Base-by-base conservation (phyloP, 1,140 invertebrate species). In the Charaxes varanes region DNA sequence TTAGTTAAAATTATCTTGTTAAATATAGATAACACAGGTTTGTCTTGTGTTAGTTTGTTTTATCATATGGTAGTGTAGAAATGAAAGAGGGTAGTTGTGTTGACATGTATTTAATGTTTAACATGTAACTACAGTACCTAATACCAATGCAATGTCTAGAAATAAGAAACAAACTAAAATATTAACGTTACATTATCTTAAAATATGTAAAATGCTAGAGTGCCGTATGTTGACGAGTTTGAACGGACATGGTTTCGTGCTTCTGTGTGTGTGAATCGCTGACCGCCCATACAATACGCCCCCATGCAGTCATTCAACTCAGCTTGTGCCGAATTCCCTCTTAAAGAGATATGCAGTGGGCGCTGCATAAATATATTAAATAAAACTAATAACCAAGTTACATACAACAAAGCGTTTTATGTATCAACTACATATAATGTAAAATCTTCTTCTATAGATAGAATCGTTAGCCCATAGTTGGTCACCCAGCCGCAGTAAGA, bases 101-200 rank as follows among this genome's bases (percentile, higher is more conserved):
- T 78, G 74, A 76, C 78, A 82, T 79, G 78, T 82, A 76, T 77
- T 82, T 82, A 82, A 81, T 79, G 72, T 81, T 76, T 61, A 78
- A 42, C 57, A 77, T 77, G 77, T 77, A 71, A 69, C 72, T 76
- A 77, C 72, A 72, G 53, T 68, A 71, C 69, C 70, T 72, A 78
- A 59, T 67, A 65, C 57, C 68, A 68, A 76, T 67, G 59, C 68
- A 67, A 70, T 57, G 53, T 68, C 61, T 49, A 48, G 58, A 63
- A 72, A 64, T 52, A 63, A 58, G 28, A 55, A 65, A 56, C 13
- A 67, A 74, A 71, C 44, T 54, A 62, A 69, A 64, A 56, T 54
- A 67, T 53, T 60, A 59, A 38, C 45, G 53, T 69, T 70, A 73
- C 63, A 76, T 48, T 51, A 60, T 60, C 52, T 69, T 68, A 65